Conservation (phyloP, 2,888 invertebrate species). For the Sphecodes monilicornis region DNA sequence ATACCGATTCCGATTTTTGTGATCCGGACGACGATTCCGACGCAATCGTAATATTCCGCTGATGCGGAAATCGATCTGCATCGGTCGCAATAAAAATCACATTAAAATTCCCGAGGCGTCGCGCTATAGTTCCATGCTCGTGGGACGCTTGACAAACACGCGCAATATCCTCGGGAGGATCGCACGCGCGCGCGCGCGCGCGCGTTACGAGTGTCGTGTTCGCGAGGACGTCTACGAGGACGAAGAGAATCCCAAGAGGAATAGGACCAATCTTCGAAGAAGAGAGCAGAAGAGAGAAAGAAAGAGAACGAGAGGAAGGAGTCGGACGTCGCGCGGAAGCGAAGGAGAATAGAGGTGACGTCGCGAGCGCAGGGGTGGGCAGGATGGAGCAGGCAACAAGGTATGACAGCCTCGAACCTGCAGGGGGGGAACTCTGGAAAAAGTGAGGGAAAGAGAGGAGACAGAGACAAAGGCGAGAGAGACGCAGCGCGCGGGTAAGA, state of each 20-base stretch:
- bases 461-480: constrained; percentile 27
- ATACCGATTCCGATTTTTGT: no score
- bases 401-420: constrained; percentile 38
- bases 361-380: constrained; percentile 18
- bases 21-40: no score
- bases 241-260: not conserved
- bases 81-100: not conserved
- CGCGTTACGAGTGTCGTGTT: not conserved
- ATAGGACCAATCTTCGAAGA: not conserved
- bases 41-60: not conserved
- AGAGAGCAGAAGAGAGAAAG: not conserved
- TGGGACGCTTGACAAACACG: not conserved
- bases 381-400: constrained; percentile 36
- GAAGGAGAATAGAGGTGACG: constrained; percentile 29
- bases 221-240: constrained; percentile 28
- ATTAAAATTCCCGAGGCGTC: not conserved
- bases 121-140: not conserved
- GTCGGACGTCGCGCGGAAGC: constrained; percentile 34
- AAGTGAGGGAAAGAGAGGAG: constrained; percentile 18
- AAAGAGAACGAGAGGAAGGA: not conserved
- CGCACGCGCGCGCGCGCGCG: no score
- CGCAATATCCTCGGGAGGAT: not conserved
- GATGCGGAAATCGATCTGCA: not conserved
- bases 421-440: constrained; percentile 17
- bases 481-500: not conserved